A percentile compares a stretch with the other conserved stretches of the same genome.
Conservation (phyloP, 2,797 vertebrate species). For the Acrocephalus scirpaceus region DNA sequence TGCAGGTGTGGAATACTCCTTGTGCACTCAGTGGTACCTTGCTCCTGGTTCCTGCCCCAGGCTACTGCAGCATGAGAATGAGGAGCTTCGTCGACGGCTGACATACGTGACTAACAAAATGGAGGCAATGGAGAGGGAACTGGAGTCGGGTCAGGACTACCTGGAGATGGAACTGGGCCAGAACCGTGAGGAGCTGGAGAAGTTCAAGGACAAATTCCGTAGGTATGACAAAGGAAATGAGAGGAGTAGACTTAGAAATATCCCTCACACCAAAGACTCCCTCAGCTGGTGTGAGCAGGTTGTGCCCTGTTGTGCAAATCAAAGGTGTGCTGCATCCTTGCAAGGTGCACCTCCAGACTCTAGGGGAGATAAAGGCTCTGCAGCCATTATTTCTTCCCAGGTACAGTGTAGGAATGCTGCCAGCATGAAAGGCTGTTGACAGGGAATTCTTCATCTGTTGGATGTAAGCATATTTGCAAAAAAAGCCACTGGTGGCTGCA, state of each 20-base stretch:
- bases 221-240: conserved; percentile 75
- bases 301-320: not conserved
- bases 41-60: conserved; percentile 36
- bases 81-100: conserved; percentile 89
- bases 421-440: not conserved
- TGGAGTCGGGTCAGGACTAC: conserved; percentile 90
- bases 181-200: conserved; percentile 93
- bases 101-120: conserved; percentile 91
- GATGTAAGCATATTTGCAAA: not conserved
- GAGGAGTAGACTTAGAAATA: not conserved
- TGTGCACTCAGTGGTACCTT: not conserved
- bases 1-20: not conserved
- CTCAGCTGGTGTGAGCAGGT: not conserved
- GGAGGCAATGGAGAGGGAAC: conserved; percentile 92
- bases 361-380: not conserved
- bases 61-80: conserved; percentile 93
- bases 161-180: conserved; percentile 92
- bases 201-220: conserved; percentile 97
- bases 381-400: not conserved
- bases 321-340: not conserved
- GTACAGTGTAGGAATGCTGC: not conserved
- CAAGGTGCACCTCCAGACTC: not conserved
- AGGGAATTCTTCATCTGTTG: not conserved
- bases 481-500: not conserved
- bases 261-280: not conserved